These are phyloP conservation scores for Ursus arctos DNA, from an alignment of 2,113 vertebrate species.

Conservation along the genomic window DNA sequence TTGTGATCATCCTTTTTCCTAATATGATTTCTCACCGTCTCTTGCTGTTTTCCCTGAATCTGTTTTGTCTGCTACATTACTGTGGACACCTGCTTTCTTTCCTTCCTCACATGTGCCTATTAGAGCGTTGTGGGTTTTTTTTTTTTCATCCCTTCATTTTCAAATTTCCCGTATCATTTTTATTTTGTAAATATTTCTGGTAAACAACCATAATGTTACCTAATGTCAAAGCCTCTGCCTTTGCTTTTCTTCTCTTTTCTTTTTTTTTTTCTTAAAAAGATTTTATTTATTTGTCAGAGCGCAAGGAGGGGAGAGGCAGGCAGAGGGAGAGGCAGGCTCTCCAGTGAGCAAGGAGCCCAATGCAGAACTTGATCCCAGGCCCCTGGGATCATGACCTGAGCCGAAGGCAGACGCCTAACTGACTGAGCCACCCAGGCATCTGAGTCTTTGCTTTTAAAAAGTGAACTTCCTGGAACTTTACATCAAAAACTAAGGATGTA, in stretches of 20 bases:
- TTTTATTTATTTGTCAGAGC: no score
- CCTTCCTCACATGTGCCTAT: neutral
- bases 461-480: neutral
- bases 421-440: no score
- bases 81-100: neutral
- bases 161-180: neutral
- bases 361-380: no score
- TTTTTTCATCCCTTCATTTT: neutral
- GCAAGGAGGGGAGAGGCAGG: no score
- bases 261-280: no score
- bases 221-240: neutral
- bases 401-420: no score
- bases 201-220: neutral
- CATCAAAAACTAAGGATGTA: no score
- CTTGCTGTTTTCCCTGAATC: neutral
- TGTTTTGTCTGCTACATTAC: neutral
- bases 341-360: no score
- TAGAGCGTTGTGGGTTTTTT: neutral
- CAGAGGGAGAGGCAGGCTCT: no score
- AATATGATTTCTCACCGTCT: neutral
- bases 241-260: neutral
- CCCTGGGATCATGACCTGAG: no score
- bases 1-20: neutral
- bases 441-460: neutral
- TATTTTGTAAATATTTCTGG: neutral